Percentiles rank a stretch among this genome's conserved stretches.
Evolutionary conservation across 2,113 vertebrate genomes (phyloP).

Genomic region (Sinocyclocheilus rhinocerous): DNA sequence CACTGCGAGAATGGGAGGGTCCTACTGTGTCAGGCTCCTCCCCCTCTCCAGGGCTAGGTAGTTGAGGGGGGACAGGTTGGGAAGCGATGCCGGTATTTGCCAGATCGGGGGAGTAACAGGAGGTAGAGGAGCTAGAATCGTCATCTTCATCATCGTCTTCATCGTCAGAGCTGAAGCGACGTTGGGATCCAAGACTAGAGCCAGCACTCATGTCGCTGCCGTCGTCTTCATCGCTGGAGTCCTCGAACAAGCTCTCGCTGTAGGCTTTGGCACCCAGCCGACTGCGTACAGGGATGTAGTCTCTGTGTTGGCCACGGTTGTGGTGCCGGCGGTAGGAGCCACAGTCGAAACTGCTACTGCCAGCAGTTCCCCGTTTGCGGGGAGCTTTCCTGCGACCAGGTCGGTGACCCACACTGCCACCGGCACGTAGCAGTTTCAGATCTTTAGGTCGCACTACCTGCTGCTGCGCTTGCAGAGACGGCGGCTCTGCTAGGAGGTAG

Average conservation of each 20-base stretch:
- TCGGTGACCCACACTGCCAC: conserved; percentile 69
- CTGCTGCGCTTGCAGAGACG: conserved; percentile 75
- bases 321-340: conserved; percentile 79
- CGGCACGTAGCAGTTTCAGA: conserved; percentile 78
- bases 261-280: conserved; percentile 81
- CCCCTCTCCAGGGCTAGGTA: conserved; percentile 69
- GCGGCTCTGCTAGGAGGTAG: conserved; percentile 74
- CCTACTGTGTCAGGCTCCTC: conserved; percentile 66
- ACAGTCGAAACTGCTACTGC: conserved; percentile 80
- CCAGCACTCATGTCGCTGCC: conserved; percentile 86
- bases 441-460: conserved; percentile 89
- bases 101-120: conserved; percentile 85
- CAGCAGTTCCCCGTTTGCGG: conserved; percentile 71
- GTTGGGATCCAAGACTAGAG: conserved; percentile 86
- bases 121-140: conserved; percentile 85
- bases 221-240: conserved; percentile 84
- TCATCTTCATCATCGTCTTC: conserved; percentile 74
- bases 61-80: conserved; percentile 63
- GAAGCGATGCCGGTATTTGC: conserved; percentile 65
- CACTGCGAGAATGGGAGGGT: conserved; percentile 74
- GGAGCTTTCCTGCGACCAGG: conserved; percentile 79
- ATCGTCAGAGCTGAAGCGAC: conserved; percentile 81
- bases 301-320: conserved; percentile 76
- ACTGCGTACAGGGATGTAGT: conserved; percentile 81
- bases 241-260: conserved; percentile 84